Base-by-base conservation (phyloP, 2,113 vertebrate species). In the Equus przewalskii region DNA sequence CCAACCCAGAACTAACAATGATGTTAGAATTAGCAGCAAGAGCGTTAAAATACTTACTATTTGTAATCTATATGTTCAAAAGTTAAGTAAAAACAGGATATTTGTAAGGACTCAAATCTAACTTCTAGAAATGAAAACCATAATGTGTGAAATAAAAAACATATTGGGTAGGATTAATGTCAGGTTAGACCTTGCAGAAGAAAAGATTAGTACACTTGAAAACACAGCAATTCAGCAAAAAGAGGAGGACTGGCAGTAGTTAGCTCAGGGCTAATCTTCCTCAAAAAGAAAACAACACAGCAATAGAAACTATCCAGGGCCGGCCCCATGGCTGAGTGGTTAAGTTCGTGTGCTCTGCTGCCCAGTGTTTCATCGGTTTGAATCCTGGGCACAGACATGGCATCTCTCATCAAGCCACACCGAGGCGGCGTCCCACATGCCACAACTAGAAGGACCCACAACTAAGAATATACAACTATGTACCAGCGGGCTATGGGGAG, bases 51-150 rank as follows among this genome's bases (percentile, higher is more conserved):
- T 3, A 30, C 44, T 62, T 86, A 64, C 86, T 64, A 86, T 58
- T 87, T 87, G 13, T 58, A 79, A 18, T 49, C 36, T 15, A 70
- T 30, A 24, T 82, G 19, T 88, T 88, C 28, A 83, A 54, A 85
- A 49, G 60, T 28, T 62, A 76, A 81, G 65, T 21, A 91, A 86
- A 94, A 91, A n/a, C 5, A 10, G 8, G 5, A 28, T 41, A 12
- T 28, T 64, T 41, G 36, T 41, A 69, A 76, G 60, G 33, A n/a
- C 15, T 83, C 30, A 28, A 79, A 64, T 54, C n/a, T 64, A 72
- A 49, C 18, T 60, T 82, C 15, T 67, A 76, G 73, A 91, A 81
- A 91, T 87, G 33, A 88, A 92, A 95, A 76, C 12, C 76, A 70
- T 21, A 88, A 91, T 82, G 9, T 92, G 21, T 67, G 10, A 87